Evolutionary conservation across 2,113 vertebrate species (phyloP), one percentile per base, ranked within the genome.

Genomic region (Patagioenas fasciata): DNA sequence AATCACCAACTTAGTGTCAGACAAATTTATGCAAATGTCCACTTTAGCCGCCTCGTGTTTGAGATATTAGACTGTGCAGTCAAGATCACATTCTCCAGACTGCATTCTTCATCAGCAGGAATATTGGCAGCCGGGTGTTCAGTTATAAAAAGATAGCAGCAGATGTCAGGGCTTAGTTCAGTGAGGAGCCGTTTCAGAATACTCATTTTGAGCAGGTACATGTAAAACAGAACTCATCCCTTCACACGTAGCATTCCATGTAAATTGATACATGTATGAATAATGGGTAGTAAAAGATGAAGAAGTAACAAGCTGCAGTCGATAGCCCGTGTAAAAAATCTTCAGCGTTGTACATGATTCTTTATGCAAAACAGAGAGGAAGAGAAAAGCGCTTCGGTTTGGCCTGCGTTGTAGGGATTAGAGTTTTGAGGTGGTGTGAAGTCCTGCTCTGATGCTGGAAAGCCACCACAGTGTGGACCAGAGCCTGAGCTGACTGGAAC

Each of bases 81-180:
- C 38, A 66, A 91, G 88, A 93, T 95, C 95, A 71, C 93, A 10
- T 96, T 96, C 95, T 93, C 77, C 95, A 96, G 94, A 90, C 95
- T 88, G 79, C 95, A 83, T 96, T 96, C 95, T 93, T 96, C 85
- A 17, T 88, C 56, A 93, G 94, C 84, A 96, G 89, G 85, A 91
- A 85, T 96, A 89, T 91, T 93, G 91, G 79, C 94, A 96, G 89
- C 90, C 88, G 84, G 92, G 93, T 94, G 95, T 89, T 88, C 65
- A 44, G 93, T 93, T 97, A 96, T 95, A 97, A 96, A 96, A 97
- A 97, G 95, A 89, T 57, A 92, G 92, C 95, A 97, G 95, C 96
- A 95, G 95, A 96, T 95, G 93, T 96, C 94, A 92, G 86, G 69
- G 75, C 88, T 95, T 91, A 93, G 92, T 96, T 94, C 83, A 67